phyloP scores from a whole-genome alignment of 2,888 invertebrate species.

The Thymelicus sylvestris region DNA sequence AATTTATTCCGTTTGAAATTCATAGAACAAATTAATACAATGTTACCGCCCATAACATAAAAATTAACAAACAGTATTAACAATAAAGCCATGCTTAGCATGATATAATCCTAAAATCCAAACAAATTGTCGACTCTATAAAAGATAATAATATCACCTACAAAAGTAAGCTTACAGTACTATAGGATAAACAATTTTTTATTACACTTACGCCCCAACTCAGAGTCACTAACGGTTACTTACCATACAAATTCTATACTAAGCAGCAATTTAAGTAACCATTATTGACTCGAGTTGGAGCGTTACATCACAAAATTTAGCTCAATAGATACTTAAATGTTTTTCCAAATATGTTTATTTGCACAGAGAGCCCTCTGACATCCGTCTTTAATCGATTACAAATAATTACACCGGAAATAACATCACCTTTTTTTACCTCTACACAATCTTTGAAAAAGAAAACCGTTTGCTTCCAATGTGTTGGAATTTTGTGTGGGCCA shows the following conservation, averaged over 20 bases:
- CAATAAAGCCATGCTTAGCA: constrained; percentile 5
- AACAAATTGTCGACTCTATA: not conserved
- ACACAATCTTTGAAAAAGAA: constrained; percentile 92
- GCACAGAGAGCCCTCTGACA: constrained; percentile 89
- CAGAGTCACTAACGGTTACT: no score
- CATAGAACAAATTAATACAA: no score
- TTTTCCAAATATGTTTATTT: constrained; percentile 86
- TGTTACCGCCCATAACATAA: not conserved
- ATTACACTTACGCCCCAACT: not conserved
- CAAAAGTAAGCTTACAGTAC: not conserved
- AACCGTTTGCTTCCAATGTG: constrained; percentile 98
- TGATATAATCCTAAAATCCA: not conserved
- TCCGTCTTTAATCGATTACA: constrained; percentile 90
- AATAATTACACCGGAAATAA: constrained; percentile 87
- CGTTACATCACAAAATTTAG: constrained; percentile 58
- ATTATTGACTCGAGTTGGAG: no score
- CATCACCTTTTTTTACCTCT: constrained; percentile 87
- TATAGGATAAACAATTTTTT: not conserved
- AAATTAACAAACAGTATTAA: not conserved
- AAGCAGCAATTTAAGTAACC: no score
- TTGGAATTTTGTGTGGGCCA: constrained; percentile 88
- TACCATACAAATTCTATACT: no score
- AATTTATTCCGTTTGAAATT: no score
- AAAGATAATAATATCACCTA: not conserved
- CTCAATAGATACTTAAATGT: constrained; percentile 87